Base-by-base conservation (phyloP, 2,113 vertebrate species). In the Piprites chloris region DNA sequence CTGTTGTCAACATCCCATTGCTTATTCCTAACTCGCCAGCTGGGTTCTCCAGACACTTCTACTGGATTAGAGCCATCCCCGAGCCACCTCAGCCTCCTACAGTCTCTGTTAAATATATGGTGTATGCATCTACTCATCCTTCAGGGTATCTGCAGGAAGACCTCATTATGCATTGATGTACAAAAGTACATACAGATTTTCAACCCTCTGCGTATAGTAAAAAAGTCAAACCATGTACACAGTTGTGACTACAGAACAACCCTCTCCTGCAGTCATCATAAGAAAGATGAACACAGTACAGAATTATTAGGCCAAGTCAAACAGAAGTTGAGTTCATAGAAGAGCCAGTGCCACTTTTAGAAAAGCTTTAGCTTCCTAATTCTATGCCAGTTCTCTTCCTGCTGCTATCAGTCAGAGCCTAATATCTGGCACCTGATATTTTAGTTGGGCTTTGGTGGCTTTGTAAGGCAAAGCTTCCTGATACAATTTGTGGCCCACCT, bases 191-290 rank as follows among this genome's bases (percentile, higher is more conserved):
- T 2, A 10, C 14, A 56, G 19, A 20, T 4, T 49, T 76, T 76
- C 46, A 58, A 3, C 5, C 4, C 24, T 12, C 2, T 0, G 2
- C 24, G 11, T 27, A 15, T n/a, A 47, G 32, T 26, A 26, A 53
- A 78, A 27, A 32, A 42, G 9, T 24, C 21, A 68, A 87, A 28
- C 11, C 12, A 26, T 3, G 11, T 9, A 28, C 10, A 15, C 4
- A 21, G 6, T 4, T 74, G 14, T 42, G 14, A 32, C 27, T 63
- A 21, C 11, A 52, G 37, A 81, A 24, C 23, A 52, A 47, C 16
- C 13, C 4, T 39, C 35, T 87, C 20, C 41, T 50, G 46, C 37
- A 50, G 27, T 9, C 30, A 61, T 42, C 49, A 32, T 12, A 50
- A 61, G 9, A 32, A 63, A 59, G 9, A 12, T 44, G 42, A 75